Percentiles rank a stretch among this genome's conserved stretches.
phyloP scores from a whole-genome alignment of 2,797 vertebrate species.

The Parotocinclus haroldoi region DNA sequence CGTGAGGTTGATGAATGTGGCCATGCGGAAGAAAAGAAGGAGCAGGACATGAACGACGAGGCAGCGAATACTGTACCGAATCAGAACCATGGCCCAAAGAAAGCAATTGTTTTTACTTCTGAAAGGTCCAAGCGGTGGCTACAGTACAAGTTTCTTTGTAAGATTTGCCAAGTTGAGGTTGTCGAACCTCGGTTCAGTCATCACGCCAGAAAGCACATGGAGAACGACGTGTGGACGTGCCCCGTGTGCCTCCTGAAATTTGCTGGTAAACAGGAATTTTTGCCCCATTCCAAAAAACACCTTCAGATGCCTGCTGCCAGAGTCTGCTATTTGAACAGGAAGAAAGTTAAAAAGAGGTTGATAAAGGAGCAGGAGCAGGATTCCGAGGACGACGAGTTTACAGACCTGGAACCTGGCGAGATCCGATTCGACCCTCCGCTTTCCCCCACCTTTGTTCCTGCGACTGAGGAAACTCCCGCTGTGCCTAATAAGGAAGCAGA shows the following conservation, averaged over 20 bases:
- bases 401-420: conserved; percentile 70
- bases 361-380: conserved; percentile 32
- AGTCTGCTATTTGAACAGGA: conserved; percentile 70
- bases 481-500: conserved; percentile 60
- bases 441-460: conserved; percentile 69
- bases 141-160: conserved; percentile 85
- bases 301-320: conserved; percentile 73
- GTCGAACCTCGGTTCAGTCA: conserved; percentile 84
- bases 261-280: conserved; percentile 84
- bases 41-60: neutral
- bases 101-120: conserved; percentile 69
- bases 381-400: conserved; percentile 55
- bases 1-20: conserved; percentile 21
- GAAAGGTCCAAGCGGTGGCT: conserved; percentile 81
- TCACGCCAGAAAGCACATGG: conserved; percentile 91
- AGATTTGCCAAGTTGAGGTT: conserved; percentile 86
- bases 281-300: conserved; percentile 88
- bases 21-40: conserved; percentile 3
- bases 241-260: conserved; percentile 88
- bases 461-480: conserved; percentile 59
- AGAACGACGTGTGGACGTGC: conserved; percentile 81
- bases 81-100: conserved; percentile 57
- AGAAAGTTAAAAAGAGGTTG: conserved; percentile 66
- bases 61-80: neutral
- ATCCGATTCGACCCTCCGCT: conserved; percentile 65